phyloP scores from a whole-genome alignment of 2,888 invertebrate genomes.

The Phaedon cochleariae region DNA sequence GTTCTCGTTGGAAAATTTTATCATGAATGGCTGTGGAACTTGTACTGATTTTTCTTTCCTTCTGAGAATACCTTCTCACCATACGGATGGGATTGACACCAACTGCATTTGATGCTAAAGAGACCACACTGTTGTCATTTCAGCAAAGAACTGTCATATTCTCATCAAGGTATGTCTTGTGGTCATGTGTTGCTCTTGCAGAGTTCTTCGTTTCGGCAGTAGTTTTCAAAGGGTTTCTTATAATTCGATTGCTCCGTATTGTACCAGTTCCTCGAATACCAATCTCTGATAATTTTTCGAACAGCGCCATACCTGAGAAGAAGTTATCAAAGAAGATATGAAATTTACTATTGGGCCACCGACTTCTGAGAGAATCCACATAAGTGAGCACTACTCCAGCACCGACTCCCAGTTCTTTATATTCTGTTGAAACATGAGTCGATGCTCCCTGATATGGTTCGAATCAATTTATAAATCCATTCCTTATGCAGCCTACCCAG shows the following conservation, averaged over 20 bases:
- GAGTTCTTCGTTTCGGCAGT: background rate
- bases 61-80: slow-evolving; percentile 8
- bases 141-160: slow-evolving; percentile 29
- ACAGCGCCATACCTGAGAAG: slow-evolving; percentile 25
- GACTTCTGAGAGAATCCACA: slow-evolving; percentile 5
- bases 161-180: slow-evolving; percentile 12
- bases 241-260: slow-evolving; percentile 13
- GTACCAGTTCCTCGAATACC: slow-evolving; percentile 30
- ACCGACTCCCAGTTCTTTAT: slow-evolving; percentile 10
- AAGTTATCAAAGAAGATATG: slow-evolving; percentile 26
- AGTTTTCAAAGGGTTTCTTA: background rate
- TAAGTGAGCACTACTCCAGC: slow-evolving; percentile 14
- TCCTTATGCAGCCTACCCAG: slow-evolving; percentile 16
- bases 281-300: slow-evolving; percentile 19
- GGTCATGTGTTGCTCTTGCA: slow-evolving; percentile 4
- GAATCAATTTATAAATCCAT: slow-evolving; percentile 22
- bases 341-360: slow-evolving; percentile 7
- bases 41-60: slow-evolving; percentile 7
- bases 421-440: slow-evolving; percentile 4
- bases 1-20: slow-evolving; percentile 19
- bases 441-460: slow-evolving; percentile 18
- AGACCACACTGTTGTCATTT: slow-evolving; percentile 32
- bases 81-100: slow-evolving; percentile 1
- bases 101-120: slow-evolving; percentile 16
- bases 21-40: slow-evolving; percentile 1